These are phyloP conservation scores for Papilio dardanus DNA, from an alignment of 1,140 invertebrate species.

Conservation along the genomic window DNA sequence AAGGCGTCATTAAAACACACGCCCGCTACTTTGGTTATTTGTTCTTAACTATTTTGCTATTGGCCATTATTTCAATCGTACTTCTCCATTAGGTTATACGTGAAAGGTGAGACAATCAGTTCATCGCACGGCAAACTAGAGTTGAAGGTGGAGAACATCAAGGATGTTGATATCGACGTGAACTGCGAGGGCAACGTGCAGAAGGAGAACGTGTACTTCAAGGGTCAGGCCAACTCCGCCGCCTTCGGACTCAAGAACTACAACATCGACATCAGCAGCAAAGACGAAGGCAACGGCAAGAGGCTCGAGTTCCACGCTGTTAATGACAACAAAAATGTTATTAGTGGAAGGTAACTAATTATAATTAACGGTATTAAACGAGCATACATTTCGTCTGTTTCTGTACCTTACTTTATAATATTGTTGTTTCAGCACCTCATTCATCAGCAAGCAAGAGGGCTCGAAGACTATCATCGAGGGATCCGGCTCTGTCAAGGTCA, in stretches of 20 bases:
- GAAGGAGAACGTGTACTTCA: constrained; percentile 86
- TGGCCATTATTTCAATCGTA: not conserved
- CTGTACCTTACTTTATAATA: not conserved
- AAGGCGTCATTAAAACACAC: too few relatives aligned
- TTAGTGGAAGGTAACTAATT: constrained; percentile 85
- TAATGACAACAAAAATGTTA: constrained; percentile 85
- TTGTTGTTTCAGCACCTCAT: constrained; percentile 82
- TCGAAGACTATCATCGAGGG: constrained; percentile 88
- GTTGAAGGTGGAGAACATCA: constrained; percentile 80
- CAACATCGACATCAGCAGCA: constrained; percentile 84
- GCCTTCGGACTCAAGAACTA: constrained; percentile 86
- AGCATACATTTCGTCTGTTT: not conserved
- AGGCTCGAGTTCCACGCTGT: constrained; percentile 85
- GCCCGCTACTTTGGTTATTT: too few relatives aligned
- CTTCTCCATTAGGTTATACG: constrained; percentile 69
- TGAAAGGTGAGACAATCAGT: constrained; percentile 82
- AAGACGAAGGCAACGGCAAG: constrained; percentile 84
- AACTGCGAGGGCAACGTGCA: constrained; percentile 83
- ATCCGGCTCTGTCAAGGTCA: constrained; percentile 85
- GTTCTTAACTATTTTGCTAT: not conserved
- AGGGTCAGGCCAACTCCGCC: constrained; percentile 85
- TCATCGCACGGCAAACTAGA: constrained; percentile 83
- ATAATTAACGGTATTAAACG: not conserved
- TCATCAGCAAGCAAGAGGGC: constrained; percentile 87
- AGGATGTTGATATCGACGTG: constrained; percentile 80